phyloP scores from a whole-genome alignment of 37 sponge, comb jelly and placozoan genomes.

The Axinella damicornis region DNA sequence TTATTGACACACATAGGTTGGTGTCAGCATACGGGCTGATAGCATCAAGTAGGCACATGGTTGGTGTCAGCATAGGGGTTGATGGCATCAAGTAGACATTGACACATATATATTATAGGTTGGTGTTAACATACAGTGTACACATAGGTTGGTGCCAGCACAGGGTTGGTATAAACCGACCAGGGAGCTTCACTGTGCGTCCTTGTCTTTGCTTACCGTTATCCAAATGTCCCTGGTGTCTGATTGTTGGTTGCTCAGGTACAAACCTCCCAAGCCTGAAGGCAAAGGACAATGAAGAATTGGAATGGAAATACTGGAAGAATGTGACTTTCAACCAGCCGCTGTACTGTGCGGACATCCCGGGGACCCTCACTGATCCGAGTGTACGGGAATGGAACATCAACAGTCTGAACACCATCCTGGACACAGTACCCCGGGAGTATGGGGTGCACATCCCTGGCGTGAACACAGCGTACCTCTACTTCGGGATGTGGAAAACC shows the following conservation, averaged over 20 bases:
- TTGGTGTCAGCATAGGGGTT: neutral
- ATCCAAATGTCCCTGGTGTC: too few species aligned
- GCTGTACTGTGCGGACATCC: slow-evolving; percentile 96
- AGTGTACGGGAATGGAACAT: slow-evolving; percentile 91
- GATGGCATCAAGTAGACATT: neutral
- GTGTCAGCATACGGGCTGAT: too few species aligned
- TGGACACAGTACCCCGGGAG: slow-evolving; percentile 74
- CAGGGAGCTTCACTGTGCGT: too few species aligned
- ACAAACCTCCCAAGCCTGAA: slow-evolving; percentile 84
- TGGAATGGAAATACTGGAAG: slow-evolving; percentile 97
- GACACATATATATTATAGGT: too few species aligned
- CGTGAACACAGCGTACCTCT: slow-evolving; percentile 97
- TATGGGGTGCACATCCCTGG: slow-evolving; percentile 93
- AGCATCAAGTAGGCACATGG: neutral
- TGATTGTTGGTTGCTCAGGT: too few species aligned
- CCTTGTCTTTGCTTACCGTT: too few species aligned
- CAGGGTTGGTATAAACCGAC: too few species aligned
- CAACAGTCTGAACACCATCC: slow-evolving; percentile 72
- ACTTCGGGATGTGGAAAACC: slow-evolving; percentile 99
- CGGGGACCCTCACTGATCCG: slow-evolving; percentile 87
- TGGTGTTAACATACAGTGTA: too few species aligned
- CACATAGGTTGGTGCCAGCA: neutral
- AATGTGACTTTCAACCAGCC: slow-evolving; percentile 95
- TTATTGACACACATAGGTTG: too few species aligned
- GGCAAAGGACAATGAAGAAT: slow-evolving; percentile 72